Evolutionary conservation across 2,797 vertebrate species (phyloP).

Genomic region (Rhinella marina): DNA sequence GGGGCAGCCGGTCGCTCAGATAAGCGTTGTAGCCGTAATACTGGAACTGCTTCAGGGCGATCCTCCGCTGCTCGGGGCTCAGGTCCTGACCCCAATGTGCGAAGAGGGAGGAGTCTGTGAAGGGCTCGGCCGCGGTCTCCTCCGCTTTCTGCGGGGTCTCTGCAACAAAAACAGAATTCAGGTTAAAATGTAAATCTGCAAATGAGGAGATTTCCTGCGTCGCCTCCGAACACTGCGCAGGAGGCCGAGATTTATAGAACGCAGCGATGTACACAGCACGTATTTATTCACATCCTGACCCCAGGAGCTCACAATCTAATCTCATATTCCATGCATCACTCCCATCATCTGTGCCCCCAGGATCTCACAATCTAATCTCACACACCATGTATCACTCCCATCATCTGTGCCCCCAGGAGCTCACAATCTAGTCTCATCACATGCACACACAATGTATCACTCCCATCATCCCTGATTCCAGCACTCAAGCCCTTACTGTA

Average conservation of each 20-base stretch:
- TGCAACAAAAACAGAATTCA: conserved; percentile 64
- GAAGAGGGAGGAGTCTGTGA: conserved; percentile 94
- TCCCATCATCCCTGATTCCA: no score
- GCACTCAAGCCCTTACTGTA: no score
- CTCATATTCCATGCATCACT: background rate
- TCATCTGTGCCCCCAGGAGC: background rate
- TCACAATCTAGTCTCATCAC: no score
- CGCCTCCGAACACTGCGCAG: no score
- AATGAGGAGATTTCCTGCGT: no score
- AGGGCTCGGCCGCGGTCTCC: conserved; percentile 79
- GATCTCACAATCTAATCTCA: background rate
- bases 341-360: no score
- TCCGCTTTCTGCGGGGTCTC: conserved; percentile 88
- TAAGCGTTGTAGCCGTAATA: conserved; percentile 98
- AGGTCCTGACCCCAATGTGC: conserved; percentile 96
- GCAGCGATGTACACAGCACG: background rate
- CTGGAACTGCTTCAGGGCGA: conserved; percentile 95
- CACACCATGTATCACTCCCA: background rate
- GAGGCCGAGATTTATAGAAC: background rate
- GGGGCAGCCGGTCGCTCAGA: conserved; percentile 93
- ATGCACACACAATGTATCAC: no score
- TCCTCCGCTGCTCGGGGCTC: conserved; percentile 83
- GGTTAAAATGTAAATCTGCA: no score
- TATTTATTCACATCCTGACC: background rate
- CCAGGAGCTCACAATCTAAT: background rate